Evolutionary conservation across 2,113 vertebrate genomes (phyloP), one percentile per base, ranked within the genome.

Genomic region (Corythaeola cristata): DNA sequence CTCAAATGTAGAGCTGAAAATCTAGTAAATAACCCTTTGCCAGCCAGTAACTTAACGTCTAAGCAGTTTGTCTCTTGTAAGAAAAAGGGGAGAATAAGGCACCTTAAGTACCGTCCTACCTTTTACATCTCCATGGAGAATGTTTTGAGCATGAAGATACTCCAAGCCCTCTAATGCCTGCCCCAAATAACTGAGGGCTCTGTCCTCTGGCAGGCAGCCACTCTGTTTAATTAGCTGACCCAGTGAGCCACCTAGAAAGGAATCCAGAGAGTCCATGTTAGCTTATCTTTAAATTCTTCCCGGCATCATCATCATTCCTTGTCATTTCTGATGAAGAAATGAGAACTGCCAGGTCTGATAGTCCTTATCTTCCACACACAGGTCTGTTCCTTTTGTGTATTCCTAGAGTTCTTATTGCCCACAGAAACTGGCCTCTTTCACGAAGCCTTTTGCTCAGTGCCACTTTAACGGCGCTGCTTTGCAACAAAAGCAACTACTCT

Each of bases 61-160:
- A 74, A 78, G 64, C 33, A 68, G 64, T 58, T 56, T 37, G 55
- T 16, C 22, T 45, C 56, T 77, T 53, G 6, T 33, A 58, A 75
- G 58, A 41, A 68, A 68, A 28, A 59, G 47, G 20, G 16, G 88
- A 87, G 22, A 94, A 78, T 19, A 45, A 77, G 45, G 58, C 47
- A 47, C 27, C 35, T 59, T 27, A 73, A 60, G 44, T 8, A 53
- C 45, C 47, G 83, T 35, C 93, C 68, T 96, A 99, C 99, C 99
- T 98, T 99, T 99, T 72, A 99, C 98, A 55, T 99, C 99, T 47
- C 99, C 98, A 58, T 99, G 99, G 15, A 98, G 98, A 91, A 99
- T 98, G 67, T 97, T 98, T 67, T 97, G 98, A 81, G 97, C 98
- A 16, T 98, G 98, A 68, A 99, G 98, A 97, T 99, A 98, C 82